These are phyloP conservation scores for Chouioia cunea DNA, from an alignment of 2,888 invertebrate genomes.

Conservation along the genomic window DNA sequence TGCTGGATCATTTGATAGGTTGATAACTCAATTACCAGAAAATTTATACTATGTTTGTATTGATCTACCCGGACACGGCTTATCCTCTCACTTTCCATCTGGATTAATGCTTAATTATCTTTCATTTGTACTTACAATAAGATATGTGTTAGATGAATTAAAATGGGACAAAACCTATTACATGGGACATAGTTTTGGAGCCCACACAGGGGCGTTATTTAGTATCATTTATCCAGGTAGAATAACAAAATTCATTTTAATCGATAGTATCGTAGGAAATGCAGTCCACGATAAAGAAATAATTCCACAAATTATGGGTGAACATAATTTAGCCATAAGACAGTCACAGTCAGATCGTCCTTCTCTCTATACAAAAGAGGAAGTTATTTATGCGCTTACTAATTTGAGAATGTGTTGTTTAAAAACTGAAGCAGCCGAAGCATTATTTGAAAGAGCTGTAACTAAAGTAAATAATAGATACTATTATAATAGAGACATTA, in stretches of 20 bases:
- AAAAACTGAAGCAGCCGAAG: slow-evolving; percentile 68
- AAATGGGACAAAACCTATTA: slow-evolving; percentile 65
- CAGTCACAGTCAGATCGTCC: slow-evolving; percentile 60
- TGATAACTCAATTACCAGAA: slow-evolving; percentile 64
- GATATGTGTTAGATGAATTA: slow-evolving; percentile 62
- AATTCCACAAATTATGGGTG: slow-evolving; percentile 57
- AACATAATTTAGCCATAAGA: slow-evolving; percentile 67
- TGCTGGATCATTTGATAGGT: slow-evolving; percentile 67
- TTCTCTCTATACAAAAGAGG: slow-evolving; percentile 66
- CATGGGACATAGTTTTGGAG: slow-evolving; percentile 71
- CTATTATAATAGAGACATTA: slow-evolving; percentile 72
- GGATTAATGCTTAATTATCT: slow-evolving; percentile 64
- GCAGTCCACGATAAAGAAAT: slow-evolving; percentile 54
- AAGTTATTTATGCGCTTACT: slow-evolving; percentile 70
- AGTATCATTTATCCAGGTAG: slow-evolving; percentile 66
- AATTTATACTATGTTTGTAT: slow-evolving; percentile 65
- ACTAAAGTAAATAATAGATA: slow-evolving; percentile 68
- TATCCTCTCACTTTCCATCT: slow-evolving; percentile 65
- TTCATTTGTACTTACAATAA: slow-evolving; percentile 60
- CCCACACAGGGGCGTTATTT: slow-evolving; percentile 66
- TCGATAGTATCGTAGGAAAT: slow-evolving; percentile 66
- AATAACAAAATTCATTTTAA: slow-evolving; percentile 67
- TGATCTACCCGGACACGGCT: slow-evolving; percentile 70
- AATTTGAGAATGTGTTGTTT: slow-evolving; percentile 66
- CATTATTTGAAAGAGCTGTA: slow-evolving; percentile 70